Conservation (phyloP, 2,888 invertebrate species). For the Aporophyla nigra region DNA sequence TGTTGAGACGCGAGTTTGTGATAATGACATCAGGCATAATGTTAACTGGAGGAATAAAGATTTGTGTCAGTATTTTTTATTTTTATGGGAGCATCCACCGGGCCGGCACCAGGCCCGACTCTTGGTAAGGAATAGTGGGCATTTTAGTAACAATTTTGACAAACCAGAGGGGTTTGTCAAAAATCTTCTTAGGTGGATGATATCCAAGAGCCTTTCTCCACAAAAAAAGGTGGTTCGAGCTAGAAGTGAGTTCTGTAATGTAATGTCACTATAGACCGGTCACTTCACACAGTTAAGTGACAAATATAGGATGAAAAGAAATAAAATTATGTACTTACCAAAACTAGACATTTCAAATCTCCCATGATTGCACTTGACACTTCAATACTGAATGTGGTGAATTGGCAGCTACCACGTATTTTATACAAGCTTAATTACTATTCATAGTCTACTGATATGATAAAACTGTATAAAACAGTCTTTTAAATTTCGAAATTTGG, state of each 20-base stretch:
- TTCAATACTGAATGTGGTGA: constrained; percentile 34
- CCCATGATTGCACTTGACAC: constrained; percentile 38
- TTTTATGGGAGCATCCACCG: not conserved
- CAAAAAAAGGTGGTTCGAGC: not conserved
- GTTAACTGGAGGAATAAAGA: constrained; percentile 19
- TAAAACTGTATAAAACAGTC: constrained; percentile 14
- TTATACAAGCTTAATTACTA: constrained; percentile 42
- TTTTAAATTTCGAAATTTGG: not conserved
- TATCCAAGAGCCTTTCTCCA: no score
- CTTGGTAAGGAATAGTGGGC: no score
- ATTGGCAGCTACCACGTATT: constrained; percentile 7
- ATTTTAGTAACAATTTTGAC: no score
- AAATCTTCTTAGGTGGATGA: no score
- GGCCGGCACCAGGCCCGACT: no score
- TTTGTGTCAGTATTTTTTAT: not conserved
- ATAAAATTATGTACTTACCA: constrained; percentile 33
- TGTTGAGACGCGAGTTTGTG: not conserved
- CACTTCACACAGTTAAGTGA: no score
- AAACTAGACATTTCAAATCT: constrained; percentile 35
- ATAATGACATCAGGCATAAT: constrained; percentile 36
- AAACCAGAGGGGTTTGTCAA: no score
- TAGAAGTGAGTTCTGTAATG: not conserved
- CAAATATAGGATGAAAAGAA: not conserved
- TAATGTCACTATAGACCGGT: not conserved
- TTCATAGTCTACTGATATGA: constrained; percentile 42